Evolutionary conservation across 1,140 invertebrate species (phyloP).

Genomic region (Adoxophyes honmai): DNA sequence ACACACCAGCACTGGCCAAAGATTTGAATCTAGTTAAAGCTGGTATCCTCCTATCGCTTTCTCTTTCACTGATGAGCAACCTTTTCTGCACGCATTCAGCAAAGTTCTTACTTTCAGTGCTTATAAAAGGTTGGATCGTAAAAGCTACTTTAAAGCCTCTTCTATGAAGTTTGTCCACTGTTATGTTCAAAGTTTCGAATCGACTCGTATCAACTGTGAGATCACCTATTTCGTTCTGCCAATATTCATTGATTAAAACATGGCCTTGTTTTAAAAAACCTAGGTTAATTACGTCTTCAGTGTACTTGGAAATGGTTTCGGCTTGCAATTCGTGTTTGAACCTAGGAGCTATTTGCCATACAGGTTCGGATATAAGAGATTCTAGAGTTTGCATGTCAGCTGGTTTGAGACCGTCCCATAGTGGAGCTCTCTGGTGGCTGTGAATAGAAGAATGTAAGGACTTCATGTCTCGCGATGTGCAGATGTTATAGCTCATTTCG

Average conservation of each 20-base stretch:
- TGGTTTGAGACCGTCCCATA: constrained; percentile 89
- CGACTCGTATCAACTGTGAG: constrained; percentile 83
- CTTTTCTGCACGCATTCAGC: constrained; percentile 85
- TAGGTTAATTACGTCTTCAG: constrained; percentile 86
- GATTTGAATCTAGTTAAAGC: constrained; percentile 87
- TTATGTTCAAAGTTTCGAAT: constrained; percentile 87
- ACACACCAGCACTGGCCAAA: constrained; percentile 85
- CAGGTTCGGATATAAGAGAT: constrained; percentile 86
- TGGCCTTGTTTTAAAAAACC: constrained; percentile 87
- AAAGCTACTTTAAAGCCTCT: constrained; percentile 91
- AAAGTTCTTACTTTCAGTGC: constrained; percentile 89
- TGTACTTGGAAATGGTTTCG: constrained; percentile 86
- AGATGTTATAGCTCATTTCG: constrained; percentile 90
- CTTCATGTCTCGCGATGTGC: constrained; percentile 87
- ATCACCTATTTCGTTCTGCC: constrained; percentile 90
- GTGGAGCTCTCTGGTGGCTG: constrained; percentile 80
- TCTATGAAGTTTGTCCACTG: constrained; percentile 88
- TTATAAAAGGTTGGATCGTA: constrained; percentile 91
- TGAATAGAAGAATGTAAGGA: constrained; percentile 82
- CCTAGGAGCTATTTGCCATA: constrained; percentile 88
- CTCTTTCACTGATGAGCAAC: constrained; percentile 84
- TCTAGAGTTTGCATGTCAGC: constrained; percentile 85
- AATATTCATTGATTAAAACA: constrained; percentile 89
- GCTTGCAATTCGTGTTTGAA: constrained; percentile 82
- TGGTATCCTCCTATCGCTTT: constrained; percentile 84